phyloP scores from a whole-genome alignment of 92 coral and sea anemone genomes.

The Umimayanthus kanabou region DNA sequence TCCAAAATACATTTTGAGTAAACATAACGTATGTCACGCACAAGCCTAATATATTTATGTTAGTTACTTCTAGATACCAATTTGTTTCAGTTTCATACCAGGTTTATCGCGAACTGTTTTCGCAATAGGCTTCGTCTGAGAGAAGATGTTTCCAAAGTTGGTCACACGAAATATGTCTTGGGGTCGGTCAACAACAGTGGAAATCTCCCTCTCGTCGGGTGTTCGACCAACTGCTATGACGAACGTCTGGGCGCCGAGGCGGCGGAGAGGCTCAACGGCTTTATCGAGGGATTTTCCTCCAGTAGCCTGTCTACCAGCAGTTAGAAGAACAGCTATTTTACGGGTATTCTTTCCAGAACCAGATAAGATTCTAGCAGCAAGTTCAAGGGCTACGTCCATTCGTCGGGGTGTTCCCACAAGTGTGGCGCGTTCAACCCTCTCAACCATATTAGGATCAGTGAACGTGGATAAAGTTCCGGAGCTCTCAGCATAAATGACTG shows the following conservation, averaged over 20 bases:
- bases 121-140: conserved; percentile 8
- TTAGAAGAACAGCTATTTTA: conserved; percentile 49
- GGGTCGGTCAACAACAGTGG: conserved; percentile 11
- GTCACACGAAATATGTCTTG: conserved; percentile 19
- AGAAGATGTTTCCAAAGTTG: background rate
- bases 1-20: background rate
- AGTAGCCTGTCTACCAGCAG: conserved; percentile 43
- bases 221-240: conserved; percentile 20
- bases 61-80: background rate
- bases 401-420: conserved; percentile 22
- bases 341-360: background rate
- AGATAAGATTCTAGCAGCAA: conserved; percentile 20
- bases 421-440: background rate
- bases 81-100: background rate
- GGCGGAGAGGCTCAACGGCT: conserved; percentile 40
- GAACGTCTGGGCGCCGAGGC: conserved; percentile 28
- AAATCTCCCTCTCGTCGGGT: conserved; percentile 7
- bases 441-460: background rate
- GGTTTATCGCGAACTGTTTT: conserved; percentile 18
- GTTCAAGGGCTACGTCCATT: conserved; percentile 18
- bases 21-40: background rate
- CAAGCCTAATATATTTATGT: background rate
- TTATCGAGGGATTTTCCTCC: conserved; percentile 41
- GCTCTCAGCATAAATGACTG: conserved; percentile 10
- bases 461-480: conserved; percentile 18